Base-by-base conservation (phyloP, 2,888 invertebrate species). In the Malachius bipustulatus region DNA sequence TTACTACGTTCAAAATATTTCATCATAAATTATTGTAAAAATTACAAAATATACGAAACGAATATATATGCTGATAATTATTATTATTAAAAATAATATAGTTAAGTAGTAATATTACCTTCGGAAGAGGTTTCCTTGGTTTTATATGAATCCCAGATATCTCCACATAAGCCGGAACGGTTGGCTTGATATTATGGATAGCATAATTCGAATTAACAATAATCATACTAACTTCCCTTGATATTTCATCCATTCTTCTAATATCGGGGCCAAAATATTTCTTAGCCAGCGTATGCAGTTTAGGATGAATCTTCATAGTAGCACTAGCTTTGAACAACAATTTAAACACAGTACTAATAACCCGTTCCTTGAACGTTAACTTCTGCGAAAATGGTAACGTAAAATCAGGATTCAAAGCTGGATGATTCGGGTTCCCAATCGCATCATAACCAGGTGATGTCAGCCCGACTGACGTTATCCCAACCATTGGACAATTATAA, bases 401-500 rank as follows among this genome's bases (percentile, higher is more conserved):
- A 3, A 54, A 29, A 32, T 56, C 53, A 9, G 62, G 59, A 28
- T 56, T 51, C 16, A 60, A 41, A 1, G 57, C 47, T 4, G 60
- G 59, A 45, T 59, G 53, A 13, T 45, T 48, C 1, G 54, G 53
- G 41, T 55, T 56, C 11, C 59, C 59, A 2, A 59, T 40, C 1
- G 45, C 30, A 28, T 55, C 51, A 29, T 50, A 46, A 2, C 43
- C 47, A 28, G 34, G 35, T 8, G 42, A 36, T 4, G 46, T 49
- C 8, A 50, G 38, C 14, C 51, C 54, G 13, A 57, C 15, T 3
- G 59, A 55, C 10, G 45, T 37, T 4, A 61, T 46, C 15, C 56
- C 59, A 26, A 61, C 49, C 43, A 59, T 51, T 3, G 60, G 59
- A 34, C 54, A 55, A 3, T 56, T 49, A 36, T 52, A 60, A 4